Evolutionary conservation across 1,140 invertebrate species (phyloP), one percentile per base, ranked within the genome.

Genomic region (Drosophila albomicans): DNA sequence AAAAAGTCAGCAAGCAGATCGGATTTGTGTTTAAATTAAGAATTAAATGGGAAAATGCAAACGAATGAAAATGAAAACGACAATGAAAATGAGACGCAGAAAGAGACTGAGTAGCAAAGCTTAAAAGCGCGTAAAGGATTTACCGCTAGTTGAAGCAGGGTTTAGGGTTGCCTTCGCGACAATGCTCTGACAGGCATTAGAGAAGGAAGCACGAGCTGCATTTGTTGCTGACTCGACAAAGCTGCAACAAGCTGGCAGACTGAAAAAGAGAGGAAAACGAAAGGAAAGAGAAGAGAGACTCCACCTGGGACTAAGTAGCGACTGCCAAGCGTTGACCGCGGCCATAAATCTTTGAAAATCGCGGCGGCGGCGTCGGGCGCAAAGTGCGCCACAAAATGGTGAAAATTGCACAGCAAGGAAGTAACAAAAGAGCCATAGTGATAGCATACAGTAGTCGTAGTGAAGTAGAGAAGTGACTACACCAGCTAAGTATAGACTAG

Each of bases 21-120:
- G 76, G 77, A 87, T 74, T 88, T 87, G 84, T 88, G 81, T 75
- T 88, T 88, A 80, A 87, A 88, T 87, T 88, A 88, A 82, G 80
- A 74, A 79, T 66, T 82, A 82, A 88, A 75, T 78, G 66, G 80
- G 72, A 35, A 65, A 76, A 69, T 70, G 68, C 58, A 64, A 79
- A 73, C 49, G 69, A 88, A 88, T 65, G 77, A 77, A 63, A 63
- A 46, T 64, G 82, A 72, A 52, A 68, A 56, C 20, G 64, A 38
- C 38, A 56, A 43, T 51, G 74, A 74, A 35, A 63, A 49, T 15
- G 61, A 30, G 28, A 65, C 16, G 25, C 48, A 32, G 52, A 45
- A 56, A 15, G 49, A 13, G 67, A 58, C 59, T 38, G 58, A 32
- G 48, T 5, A 43, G 74, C 48, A 68, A 77, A 74, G 56, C 59